These are phyloP conservation scores for Folsomia manolachei DNA, from an alignment of 2,888 invertebrate species.

Conservation along the genomic window DNA sequence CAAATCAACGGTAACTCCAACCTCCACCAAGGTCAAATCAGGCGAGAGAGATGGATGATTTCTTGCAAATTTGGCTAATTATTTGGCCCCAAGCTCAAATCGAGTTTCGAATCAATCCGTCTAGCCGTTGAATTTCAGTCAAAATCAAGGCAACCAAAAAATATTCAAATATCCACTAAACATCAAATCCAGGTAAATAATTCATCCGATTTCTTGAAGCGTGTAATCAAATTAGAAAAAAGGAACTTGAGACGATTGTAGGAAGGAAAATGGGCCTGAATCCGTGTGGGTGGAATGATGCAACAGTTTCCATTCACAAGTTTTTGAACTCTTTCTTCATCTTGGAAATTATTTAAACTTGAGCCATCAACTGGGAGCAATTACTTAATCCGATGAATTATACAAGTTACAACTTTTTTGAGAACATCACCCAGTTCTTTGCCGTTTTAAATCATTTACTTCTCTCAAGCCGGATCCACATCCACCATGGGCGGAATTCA, in stretches of 20 bases:
- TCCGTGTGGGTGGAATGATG: constrained; percentile 6
- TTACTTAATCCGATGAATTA: neutral
- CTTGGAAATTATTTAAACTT: neutral
- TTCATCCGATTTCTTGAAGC: neutral
- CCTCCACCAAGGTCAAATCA: neutral
- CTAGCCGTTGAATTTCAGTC: neutral
- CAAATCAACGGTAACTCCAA: neutral
- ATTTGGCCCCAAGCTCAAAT: neutral
- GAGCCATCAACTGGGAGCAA: neutral
- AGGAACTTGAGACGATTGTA: neutral
- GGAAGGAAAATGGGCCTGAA: too few species aligned
- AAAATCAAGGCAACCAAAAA: too few species aligned
- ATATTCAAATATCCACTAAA: too few species aligned
- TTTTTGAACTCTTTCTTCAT: neutral
- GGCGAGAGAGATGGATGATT: neutral
- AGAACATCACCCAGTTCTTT: constrained; percentile 1
- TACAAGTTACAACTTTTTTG: neutral
- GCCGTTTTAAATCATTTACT: too few species aligned
- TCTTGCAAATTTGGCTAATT: neutral
- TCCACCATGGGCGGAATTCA: too few species aligned
- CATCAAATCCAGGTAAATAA: neutral
- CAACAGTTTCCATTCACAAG: neutral
- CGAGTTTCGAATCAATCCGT: neutral
- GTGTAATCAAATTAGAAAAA: neutral
- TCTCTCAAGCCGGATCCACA: too few species aligned